phyloP scores from a whole-genome alignment of 2,888 invertebrate genomes.

The Agrypnus murinus region DNA sequence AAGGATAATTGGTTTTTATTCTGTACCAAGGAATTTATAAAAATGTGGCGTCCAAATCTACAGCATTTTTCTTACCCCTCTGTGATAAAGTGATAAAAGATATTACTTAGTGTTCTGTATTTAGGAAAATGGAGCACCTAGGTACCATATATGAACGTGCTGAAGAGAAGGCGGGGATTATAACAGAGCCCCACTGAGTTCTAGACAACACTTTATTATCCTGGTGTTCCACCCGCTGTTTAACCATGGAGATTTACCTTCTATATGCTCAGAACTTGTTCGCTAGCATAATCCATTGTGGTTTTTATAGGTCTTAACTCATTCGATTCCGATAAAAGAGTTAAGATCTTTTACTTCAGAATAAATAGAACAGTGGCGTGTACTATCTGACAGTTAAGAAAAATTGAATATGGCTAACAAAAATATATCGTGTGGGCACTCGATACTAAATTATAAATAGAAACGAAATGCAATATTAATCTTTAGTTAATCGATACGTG shows the following conservation, averaged over 20 bases:
- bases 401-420: not conserved
- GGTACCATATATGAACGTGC: conserved; percentile 22
- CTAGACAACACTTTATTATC: conserved; percentile 50
- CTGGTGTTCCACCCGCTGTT: conserved; percentile 45
- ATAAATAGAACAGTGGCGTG: conserved; percentile 21
- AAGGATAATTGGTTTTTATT: not conserved
- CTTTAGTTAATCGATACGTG: not conserved
- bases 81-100: conserved; percentile 7
- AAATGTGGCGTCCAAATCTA: too few species aligned
- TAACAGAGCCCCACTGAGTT: conserved; percentile 44
- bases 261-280: conserved; percentile 31
- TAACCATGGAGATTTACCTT: conserved; percentile 39
- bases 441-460: conserved; percentile 10
- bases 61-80: not conserved
- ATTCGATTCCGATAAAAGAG: conserved; percentile 29
- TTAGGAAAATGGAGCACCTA: conserved; percentile 19
- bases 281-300: conserved; percentile 30
- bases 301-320: conserved; percentile 35
- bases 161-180: conserved; percentile 20
- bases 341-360: conserved; percentile 11
- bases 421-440: not conserved
- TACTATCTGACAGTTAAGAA: not conserved
- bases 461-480: conserved; percentile 14
- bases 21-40: not conserved
- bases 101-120: conserved; percentile 16